Evolutionary conservation across 2,113 vertebrate species (phyloP).

Genomic region (Scomber scombrus): DNA sequence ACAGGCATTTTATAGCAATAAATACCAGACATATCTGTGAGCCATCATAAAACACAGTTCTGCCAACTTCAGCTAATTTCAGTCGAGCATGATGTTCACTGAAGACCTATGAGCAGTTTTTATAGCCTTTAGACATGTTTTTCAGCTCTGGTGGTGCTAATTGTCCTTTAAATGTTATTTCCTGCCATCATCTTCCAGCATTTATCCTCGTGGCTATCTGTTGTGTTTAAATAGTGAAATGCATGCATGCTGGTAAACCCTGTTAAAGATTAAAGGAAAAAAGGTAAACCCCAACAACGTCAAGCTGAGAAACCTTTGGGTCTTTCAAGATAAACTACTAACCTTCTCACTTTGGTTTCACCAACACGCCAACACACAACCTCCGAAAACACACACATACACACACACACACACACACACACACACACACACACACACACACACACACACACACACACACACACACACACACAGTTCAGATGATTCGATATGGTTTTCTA

Average conservation of each 20-base stretch:
- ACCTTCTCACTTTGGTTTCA: slow-evolving; percentile 41
- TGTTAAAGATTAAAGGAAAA: slow-evolving; percentile 46
- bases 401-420: slow-evolving; percentile 24
- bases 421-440: slow-evolving; percentile 7
- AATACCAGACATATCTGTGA: slow-evolving; percentile 55
- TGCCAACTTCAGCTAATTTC: slow-evolving; percentile 10
- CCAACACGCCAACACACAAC: slow-evolving; percentile 27
- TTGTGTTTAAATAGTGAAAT: slow-evolving; percentile 20
- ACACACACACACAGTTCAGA: slow-evolving; percentile 17
- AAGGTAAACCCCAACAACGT: slow-evolving; percentile 27
- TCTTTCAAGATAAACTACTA: slow-evolving; percentile 42
- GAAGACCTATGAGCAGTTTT: not conserved
- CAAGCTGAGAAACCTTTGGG: slow-evolving; percentile 37
- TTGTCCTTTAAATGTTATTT: slow-evolving; percentile 4
- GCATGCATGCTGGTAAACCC: slow-evolving; percentile 30
- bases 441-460: slow-evolving; percentile 11
- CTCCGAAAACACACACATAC: slow-evolving; percentile 19
- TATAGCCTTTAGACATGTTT: slow-evolving; percentile 13
- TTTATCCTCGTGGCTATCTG: not conserved
- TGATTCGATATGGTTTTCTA: slow-evolving; percentile 44
- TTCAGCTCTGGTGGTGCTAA: not conserved
- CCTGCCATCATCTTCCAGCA: slow-evolving; percentile 16
- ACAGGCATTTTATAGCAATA: slow-evolving; percentile 12
- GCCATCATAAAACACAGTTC: slow-evolving; percentile 16
- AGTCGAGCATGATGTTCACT: not conserved